Base-by-base conservation (phyloP, 1,140 invertebrate species). In the Bombus superbus region DNA sequence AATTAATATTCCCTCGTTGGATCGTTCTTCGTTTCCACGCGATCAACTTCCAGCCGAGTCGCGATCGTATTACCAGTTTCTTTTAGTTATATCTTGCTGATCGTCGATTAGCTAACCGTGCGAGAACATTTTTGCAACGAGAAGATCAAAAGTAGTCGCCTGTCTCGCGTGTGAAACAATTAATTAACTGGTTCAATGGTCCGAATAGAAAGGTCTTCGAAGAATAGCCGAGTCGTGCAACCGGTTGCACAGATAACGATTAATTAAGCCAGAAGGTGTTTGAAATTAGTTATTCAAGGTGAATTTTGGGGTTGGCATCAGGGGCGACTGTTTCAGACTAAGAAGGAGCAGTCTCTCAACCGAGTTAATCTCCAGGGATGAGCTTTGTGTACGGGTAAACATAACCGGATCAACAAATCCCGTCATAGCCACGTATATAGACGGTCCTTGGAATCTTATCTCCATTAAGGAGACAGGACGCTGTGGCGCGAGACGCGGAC, bases 361-460 rank as follows among this genome's bases (percentile, higher is more conserved):
- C 40, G 57, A 71, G 53, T 78, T 86, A 83, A 86, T 83, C 81
- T 64, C 73, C 3, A 40, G 57, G 73, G 74, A 72, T 72, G 57
- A 64, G 81, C 44, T 83, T 77, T 83, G 81, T 86, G 74, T 83
- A 86, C 68, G 66, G 73, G 57, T 64, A 86, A 86, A 86, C 81
- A 72, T 76, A 86, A 86, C 81, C 42, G 73, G 74, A 86, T 78
- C 81, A 72, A 57, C 32, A 35, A 73, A 77, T 83, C 74, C 66
- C 40, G 71, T 66, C 78, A 74, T 68, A 79, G 76, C 68, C 68
- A 9, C 66, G 53, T 62, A 32, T 42, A 68, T 40, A 62, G 32
- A 72, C 76, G n/a, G 40, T n/a, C 35, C 18, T 53, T 25, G 76
- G 68, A 80, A 85, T 85, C 83, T 85, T 85, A 85, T 85, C 83